Evolutionary conservation across 92 coral and sea anemone species (phyloP).

Genomic region (Nematostella vectensis): DNA sequence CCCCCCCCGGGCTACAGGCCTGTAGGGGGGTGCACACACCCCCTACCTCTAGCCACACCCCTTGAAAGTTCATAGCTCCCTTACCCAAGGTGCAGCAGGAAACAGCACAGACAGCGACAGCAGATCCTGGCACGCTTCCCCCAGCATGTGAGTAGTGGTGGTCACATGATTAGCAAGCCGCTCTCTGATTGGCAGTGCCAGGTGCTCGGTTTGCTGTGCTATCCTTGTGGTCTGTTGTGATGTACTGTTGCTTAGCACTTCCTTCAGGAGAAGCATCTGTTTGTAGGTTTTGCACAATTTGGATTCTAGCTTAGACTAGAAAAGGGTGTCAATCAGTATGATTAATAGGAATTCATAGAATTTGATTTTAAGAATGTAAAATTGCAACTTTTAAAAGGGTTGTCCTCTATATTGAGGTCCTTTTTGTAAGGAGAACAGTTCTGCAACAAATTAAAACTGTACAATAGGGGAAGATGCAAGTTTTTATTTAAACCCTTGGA

Average conservation of each 20-base stretch:
- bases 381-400: too few relatives aligned
- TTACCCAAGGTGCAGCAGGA: slow-evolving; percentile 85
- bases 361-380: too few relatives aligned
- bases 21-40: too few relatives aligned
- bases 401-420: too few relatives aligned
- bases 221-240: slow-evolving; percentile 3
- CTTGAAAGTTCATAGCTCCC: too few relatives aligned
- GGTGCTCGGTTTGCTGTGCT: slow-evolving; percentile 32
- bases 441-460: too few relatives aligned
- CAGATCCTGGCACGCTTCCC: slow-evolving; percentile 60
- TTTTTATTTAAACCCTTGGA: too few relatives aligned
- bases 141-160: slow-evolving; percentile 31
- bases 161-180: slow-evolving; percentile 49
- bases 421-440: too few relatives aligned
- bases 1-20: too few relatives aligned
- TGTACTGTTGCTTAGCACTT: slow-evolving; percentile 14
- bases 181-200: slow-evolving; percentile 64
- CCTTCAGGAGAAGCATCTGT: slow-evolving; percentile 46
- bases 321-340: background rate
- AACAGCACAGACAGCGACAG: slow-evolving; percentile 58
- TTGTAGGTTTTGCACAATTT: slow-evolving; percentile 71
- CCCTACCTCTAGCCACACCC: too few relatives aligned
- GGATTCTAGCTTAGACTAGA: slow-evolving; percentile 70
- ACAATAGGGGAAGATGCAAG: too few relatives aligned
- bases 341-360: too few relatives aligned